A percentile compares a stretch with the other conserved stretches of the same genome.
Conservation (phyloP, 2,797 vertebrate species). For the Percopsis omiscomaycus region DNA sequence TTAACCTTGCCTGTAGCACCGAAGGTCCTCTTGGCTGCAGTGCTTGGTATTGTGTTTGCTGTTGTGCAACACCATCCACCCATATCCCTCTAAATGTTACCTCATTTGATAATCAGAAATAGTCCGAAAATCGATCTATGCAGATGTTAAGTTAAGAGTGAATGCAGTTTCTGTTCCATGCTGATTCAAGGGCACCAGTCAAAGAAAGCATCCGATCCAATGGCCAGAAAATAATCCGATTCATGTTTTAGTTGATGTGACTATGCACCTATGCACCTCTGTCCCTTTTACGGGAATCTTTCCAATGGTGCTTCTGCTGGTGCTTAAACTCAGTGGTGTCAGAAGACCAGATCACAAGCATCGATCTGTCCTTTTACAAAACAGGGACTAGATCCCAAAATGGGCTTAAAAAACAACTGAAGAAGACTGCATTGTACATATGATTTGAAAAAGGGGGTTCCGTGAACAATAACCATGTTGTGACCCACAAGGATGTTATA, state of each 20-base stretch:
- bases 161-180: conserved; percentile 39
- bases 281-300: conserved; percentile 71
- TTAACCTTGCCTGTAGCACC: conserved; percentile 44
- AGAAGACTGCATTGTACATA: conserved; percentile 67
- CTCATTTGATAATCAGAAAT: conserved; percentile 67
- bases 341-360: conserved; percentile 61
- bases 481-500: conserved; percentile 30
- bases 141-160: conserved; percentile 65
- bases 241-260: conserved; percentile 58
- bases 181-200: conserved; percentile 31
- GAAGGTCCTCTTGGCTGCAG: conserved; percentile 62
- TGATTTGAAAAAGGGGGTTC: conserved; percentile 40
- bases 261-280: conserved; percentile 80
- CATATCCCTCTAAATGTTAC: conserved; percentile 62
- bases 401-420: conserved; percentile 47
- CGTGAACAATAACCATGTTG: conserved; percentile 41
- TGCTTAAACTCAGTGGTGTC: conserved; percentile 74
- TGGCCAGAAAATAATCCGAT: conserved; percentile 50
- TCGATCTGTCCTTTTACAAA: conserved; percentile 61
- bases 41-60: conserved; percentile 41
- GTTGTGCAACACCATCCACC: conserved; percentile 51
- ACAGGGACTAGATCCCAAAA: conserved; percentile 50
- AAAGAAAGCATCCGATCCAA: conserved; percentile 76
- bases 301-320: conserved; percentile 80
- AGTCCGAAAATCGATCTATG: conserved; percentile 70